Evolutionary conservation across 2,797 vertebrate genomes (phyloP).

Genomic region (Zenarchopterus dispar): DNA sequence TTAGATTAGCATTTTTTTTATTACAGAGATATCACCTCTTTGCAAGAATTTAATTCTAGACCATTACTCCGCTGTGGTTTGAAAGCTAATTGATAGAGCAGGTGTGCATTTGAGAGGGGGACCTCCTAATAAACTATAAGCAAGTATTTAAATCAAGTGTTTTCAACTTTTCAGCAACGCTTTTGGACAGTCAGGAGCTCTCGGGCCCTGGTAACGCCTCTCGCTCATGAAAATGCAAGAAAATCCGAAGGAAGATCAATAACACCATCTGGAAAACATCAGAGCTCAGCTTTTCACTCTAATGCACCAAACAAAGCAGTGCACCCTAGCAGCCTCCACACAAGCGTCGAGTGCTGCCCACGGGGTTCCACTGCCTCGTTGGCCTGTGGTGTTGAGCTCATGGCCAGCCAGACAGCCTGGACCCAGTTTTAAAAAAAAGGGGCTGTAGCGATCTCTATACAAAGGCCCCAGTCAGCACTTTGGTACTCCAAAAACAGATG

Average conservation of each 20-base stretch:
- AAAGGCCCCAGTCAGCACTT: slow-evolving; percentile 69
- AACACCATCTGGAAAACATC: slow-evolving; percentile 6
- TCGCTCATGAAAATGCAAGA: not conserved
- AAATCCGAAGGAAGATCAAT: slow-evolving; percentile 4
- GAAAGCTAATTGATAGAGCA: no score
- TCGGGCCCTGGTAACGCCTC: not conserved
- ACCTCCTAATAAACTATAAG: no score
- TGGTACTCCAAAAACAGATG: slow-evolving; percentile 66
- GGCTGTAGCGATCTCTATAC: slow-evolving; percentile 55
- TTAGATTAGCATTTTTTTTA: no score
- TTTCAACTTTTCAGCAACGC: no score
- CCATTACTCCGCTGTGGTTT: no score
- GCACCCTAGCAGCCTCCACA: slow-evolving; percentile 30
- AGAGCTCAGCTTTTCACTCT: not conserved
- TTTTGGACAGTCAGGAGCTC: not conserved
- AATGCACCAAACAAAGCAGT: slow-evolving; percentile 19
- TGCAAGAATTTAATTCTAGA: no score
- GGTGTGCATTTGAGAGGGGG: no score
- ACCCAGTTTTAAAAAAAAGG: slow-evolving; percentile 53
- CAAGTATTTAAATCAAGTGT: no score
- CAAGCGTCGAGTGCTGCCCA: slow-evolving; percentile 33
- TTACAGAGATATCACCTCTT: no score
- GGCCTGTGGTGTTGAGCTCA: slow-evolving; percentile 24
- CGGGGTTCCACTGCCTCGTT: slow-evolving; percentile 27
- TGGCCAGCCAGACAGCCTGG: slow-evolving; percentile 45